phyloP scores from a whole-genome alignment of 2,888 invertebrate species.

The Nycteola revayana region DNA sequence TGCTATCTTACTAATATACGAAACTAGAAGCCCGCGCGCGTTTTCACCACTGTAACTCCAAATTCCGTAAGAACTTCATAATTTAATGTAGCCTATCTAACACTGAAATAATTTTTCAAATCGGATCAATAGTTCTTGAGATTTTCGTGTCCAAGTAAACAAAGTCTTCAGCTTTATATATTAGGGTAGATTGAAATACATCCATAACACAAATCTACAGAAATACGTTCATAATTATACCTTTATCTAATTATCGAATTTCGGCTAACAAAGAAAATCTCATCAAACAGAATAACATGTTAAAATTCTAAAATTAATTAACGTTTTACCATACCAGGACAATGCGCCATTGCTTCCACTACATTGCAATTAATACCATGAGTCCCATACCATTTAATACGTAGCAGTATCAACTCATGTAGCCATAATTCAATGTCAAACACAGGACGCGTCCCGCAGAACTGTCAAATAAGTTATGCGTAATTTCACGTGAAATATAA shows the following conservation, averaged over 20 bases:
- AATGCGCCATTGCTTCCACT: slow-evolving; percentile 39
- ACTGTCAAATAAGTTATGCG: slow-evolving; percentile 36
- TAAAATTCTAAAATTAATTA: slow-evolving; percentile 26
- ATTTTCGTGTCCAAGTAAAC: too few species aligned
- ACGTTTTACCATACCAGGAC: slow-evolving; percentile 27
- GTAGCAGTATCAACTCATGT: slow-evolving; percentile 16
- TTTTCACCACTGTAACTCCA: too few species aligned
- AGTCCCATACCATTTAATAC: slow-evolving; percentile 36
- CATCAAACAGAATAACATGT: slow-evolving; percentile 9
- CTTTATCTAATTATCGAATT: slow-evolving; percentile 18
- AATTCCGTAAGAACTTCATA: too few species aligned
- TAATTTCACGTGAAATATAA: slow-evolving; percentile 32
- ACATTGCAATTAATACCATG: slow-evolving; percentile 33
- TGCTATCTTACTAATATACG: too few species aligned
- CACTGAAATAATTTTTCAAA: too few species aligned
- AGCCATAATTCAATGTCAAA: slow-evolving; percentile 37
- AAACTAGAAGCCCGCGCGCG: too few species aligned
- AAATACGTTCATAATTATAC: too few species aligned
- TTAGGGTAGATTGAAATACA: too few species aligned
- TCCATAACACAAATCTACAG: too few species aligned
- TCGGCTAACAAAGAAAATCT: slow-evolving; percentile 4
- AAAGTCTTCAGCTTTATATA: too few species aligned
- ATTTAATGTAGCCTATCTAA: too few species aligned
- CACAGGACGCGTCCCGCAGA: slow-evolving; percentile 25
- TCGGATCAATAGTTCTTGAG: too few species aligned